phyloP scores from a whole-genome alignment of 2,113 vertebrate genomes.

The Australoheros scitulus region DNA sequence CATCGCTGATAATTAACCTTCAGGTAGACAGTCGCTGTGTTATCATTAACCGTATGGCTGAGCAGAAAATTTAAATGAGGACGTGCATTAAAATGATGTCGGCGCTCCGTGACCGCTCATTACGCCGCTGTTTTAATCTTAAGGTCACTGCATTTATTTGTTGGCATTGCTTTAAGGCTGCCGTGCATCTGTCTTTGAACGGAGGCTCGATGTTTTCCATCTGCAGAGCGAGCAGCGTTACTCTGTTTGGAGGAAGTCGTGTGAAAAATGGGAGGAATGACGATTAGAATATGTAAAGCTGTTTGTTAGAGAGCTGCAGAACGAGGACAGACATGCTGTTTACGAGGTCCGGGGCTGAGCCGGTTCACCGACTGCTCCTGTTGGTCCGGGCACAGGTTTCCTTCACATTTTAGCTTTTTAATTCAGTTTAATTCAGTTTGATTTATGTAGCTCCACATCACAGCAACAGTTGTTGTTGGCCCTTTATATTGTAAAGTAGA shows the following conservation, averaged over 20 bases:
- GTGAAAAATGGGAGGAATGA: background rate
- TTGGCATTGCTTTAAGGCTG: background rate
- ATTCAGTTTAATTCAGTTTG: no score
- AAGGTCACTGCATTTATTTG: background rate
- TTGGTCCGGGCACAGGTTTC: no score
- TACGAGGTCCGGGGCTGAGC: background rate
- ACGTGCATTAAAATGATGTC: background rate
- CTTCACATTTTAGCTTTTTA: no score
- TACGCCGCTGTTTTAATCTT: background rate
- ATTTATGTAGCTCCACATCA: no score
- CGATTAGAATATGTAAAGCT: background rate
- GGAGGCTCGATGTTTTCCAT: background rate
- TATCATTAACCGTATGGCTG: conserved; percentile 32
- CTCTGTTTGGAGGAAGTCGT: background rate
- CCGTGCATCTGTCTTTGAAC: background rate
- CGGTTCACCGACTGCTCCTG: no score
- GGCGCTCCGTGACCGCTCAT: background rate
- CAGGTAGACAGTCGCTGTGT: conserved; percentile 28
- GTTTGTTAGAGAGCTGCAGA: background rate
- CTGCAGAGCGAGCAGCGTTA: background rate
- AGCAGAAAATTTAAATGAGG: conserved; percentile 32
- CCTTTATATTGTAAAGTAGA: no score
- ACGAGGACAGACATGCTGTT: background rate
- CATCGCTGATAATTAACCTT: conserved; percentile 50
- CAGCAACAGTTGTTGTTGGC: no score